A percentile compares a stretch with the other conserved stretches of the same genome.
These are phyloP conservation scores for Sebastes flavidus DNA, from an alignment of 2,797 vertebrate genomes.

Conservation along the genomic window DNA sequence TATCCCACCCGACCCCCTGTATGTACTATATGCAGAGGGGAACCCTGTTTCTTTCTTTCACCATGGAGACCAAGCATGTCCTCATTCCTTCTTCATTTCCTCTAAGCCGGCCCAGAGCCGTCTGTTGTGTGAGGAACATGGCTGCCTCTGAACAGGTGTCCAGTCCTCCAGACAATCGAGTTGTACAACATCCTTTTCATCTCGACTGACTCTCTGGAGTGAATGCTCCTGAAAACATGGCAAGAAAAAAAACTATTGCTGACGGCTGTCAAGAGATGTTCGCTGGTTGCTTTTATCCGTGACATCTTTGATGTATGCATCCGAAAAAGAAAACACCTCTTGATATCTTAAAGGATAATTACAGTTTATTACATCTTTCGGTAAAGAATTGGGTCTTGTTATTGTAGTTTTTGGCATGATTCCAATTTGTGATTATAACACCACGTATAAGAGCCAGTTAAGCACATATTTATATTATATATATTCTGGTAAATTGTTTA, in stretches of 20 bases:
- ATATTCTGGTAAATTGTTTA: neutral
- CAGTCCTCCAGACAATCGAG: conserved; percentile 44
- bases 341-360: neutral
- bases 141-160: conserved; percentile 73
- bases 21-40: conserved; percentile 44
- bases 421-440: neutral
- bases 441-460: neutral
- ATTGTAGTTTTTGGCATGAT: neutral
- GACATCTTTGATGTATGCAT: conserved; percentile 61
- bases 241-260: conserved; percentile 26
- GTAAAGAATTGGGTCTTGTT: neutral
- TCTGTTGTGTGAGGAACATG: conserved; percentile 48
- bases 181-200: conserved; percentile 69
- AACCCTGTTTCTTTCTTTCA: conserved; percentile 60
- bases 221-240: conserved; percentile 51
- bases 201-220: conserved; percentile 46
- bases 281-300: conserved; percentile 59
- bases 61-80: conserved; percentile 61
- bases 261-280: conserved; percentile 51
- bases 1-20: conserved; percentile 2
- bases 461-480: too few species aligned
- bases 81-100: conserved; percentile 48
- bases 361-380: neutral
- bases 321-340: neutral
- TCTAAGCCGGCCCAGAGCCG: conserved; percentile 35